phyloP scores from a whole-genome alignment of 2,113 vertebrate genomes.

The Aegotheles bennettii region DNA sequence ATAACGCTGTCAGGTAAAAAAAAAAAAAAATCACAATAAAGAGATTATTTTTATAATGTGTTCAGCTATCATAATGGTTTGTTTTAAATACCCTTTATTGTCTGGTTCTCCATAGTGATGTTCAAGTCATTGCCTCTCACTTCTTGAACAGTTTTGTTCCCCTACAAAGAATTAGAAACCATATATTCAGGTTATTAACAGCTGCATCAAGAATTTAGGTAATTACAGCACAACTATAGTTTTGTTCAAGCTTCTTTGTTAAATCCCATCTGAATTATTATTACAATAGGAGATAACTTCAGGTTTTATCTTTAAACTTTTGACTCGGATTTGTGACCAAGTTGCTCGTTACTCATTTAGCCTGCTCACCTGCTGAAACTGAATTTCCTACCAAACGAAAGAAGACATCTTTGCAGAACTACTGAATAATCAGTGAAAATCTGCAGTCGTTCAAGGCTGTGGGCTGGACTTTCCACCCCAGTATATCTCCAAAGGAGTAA shows the following conservation, averaged over 20 bases:
- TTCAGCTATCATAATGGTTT: constrained; percentile 19
- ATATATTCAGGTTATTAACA: not conserved
- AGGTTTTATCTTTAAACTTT: not conserved
- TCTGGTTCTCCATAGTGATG: not conserved
- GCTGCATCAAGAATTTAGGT: not conserved
- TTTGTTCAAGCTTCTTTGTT: not conserved
- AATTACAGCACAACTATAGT: not conserved
- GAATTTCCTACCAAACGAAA: not conserved
- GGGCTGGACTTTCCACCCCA: not conserved
- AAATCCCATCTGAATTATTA: not conserved
- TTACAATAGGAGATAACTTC: not conserved
- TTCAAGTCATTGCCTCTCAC: not conserved
- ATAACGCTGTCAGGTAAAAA: not conserved
- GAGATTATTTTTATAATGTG: constrained; percentile 19
- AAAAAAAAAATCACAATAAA: constrained; percentile 1
- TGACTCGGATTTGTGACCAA: not conserved
- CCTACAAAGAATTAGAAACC: not conserved
- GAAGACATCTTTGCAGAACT: not conserved
- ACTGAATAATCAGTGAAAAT: not conserved
- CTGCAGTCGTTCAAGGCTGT: not conserved
- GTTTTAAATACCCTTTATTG: not conserved
- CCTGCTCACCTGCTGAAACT: not conserved
- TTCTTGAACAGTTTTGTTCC: not conserved
- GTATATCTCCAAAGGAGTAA: not conserved
- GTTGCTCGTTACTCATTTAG: not conserved